These are phyloP conservation scores for Drosophila tropicalis DNA, from an alignment of 1,140 invertebrate species.

Conservation along the genomic window DNA sequence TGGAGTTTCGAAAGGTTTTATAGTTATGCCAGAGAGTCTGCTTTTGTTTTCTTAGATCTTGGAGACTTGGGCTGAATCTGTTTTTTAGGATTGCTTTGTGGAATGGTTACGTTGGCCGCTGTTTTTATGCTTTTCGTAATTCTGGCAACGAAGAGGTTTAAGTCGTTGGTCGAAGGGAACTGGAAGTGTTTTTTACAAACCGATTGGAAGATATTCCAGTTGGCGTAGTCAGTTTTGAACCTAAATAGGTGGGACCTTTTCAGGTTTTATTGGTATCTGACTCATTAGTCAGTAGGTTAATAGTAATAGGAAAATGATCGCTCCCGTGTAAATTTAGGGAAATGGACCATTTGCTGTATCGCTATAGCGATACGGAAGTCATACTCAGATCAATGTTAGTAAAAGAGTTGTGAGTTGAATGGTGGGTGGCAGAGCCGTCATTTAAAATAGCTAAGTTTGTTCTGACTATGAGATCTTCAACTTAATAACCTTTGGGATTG, in stretches of 20 bases:
- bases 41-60: conserved; percentile 8
- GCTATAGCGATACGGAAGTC: conserved; percentile 21
- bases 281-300: too few relatives aligned
- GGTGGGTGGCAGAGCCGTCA: conserved; percentile 29
- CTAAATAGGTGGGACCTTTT: not conserved
- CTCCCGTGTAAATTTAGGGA: too few relatives aligned
- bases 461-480: conserved; percentile 28
- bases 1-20: not conserved
- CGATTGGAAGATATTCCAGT: conserved; percentile 11
- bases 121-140: conserved; percentile 28
- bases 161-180: conserved; percentile 17
- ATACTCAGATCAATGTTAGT: conserved; percentile 28
- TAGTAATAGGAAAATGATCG: too few relatives aligned
- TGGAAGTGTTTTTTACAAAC: conserved; percentile 1
- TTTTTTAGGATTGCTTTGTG: conserved; percentile 2
- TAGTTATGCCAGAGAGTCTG: conserved; percentile 7
- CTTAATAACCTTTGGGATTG: conserved; percentile 21
- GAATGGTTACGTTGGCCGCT: conserved; percentile 3
- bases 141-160: conserved; percentile 27
- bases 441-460: conserved; percentile 18
- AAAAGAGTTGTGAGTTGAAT: conserved; percentile 19
- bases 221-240: conserved; percentile 6
- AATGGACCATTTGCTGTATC: conserved; percentile 24
- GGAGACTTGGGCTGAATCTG: not conserved
- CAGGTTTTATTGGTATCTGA: too few relatives aligned